phyloP scores from a whole-genome alignment of 2,888 invertebrate genomes.

The Cheilosia vernalis region DNA sequence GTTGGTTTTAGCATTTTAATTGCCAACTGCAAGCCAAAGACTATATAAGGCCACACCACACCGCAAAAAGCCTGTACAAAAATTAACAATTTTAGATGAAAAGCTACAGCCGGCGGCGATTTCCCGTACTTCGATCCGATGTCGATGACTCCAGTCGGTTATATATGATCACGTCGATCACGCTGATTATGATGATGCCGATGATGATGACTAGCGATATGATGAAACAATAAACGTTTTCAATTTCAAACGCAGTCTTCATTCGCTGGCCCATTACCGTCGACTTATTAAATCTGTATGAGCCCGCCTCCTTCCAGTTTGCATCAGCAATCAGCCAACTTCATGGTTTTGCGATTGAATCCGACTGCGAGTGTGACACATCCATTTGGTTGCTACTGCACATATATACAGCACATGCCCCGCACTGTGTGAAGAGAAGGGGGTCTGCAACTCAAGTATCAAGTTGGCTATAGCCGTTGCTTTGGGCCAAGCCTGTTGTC shows the following conservation, averaged over 20 bases:
- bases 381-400: conserved; percentile 47
- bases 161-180: conserved; percentile 18
- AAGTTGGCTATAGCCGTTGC: conserved; percentile 12
- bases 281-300: conserved; percentile 34
- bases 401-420: not conserved
- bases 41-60: conserved; percentile 21
- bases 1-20: conserved; percentile 50
- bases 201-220: conserved; percentile 22
- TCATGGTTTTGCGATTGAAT: conserved; percentile 36
- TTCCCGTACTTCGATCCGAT: not conserved
- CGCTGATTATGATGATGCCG: conserved; percentile 4
- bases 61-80: conserved; percentile 21
- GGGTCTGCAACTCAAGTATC: not conserved
- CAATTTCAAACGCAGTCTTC: conserved; percentile 65
- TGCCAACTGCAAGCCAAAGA: conserved; percentile 31
- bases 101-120: conserved; percentile 18
- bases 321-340: conserved; percentile 8
- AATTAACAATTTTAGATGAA: conserved; percentile 40
- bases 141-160: conserved; percentile 53
- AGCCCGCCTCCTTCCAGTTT: conserved; percentile 11
- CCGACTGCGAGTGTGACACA: conserved; percentile 52
- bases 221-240: conserved; percentile 60
- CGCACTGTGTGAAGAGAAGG: not conserved
- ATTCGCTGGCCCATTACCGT: conserved; percentile 40
- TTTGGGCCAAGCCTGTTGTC: conserved; percentile 55